Evolutionary conservation across 1,140 invertebrate species (phyloP), one percentile per base, ranked within the genome.

Genomic region (Pseudoatta argentina): DNA sequence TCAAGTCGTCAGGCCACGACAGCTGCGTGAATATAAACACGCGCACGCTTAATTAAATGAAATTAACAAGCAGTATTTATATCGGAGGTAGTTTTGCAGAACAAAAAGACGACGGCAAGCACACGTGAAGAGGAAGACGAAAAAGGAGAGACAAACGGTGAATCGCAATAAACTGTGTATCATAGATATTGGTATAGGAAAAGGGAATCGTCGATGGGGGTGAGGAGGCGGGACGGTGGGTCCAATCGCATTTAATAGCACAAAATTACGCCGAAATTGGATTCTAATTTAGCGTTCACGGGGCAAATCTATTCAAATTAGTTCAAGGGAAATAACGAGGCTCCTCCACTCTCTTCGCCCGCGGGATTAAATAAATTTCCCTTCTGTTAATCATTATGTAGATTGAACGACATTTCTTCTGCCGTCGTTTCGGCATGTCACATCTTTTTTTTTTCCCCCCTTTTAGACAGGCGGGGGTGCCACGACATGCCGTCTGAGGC

Each of bases 371-470:
- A 94, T 94, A 94, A 94, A 94, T 94, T 95, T 94, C 92, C 92
- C 93, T 94, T 95, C 94, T 94, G 92, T 94, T 94, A 94, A 95
- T 95, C 91, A 95, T 94, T 95, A 95, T 94, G 94, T 93, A 95
- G 94, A 95, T 95, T 94, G 91, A 93, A 92, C 92, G 93, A 95
- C 93, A 94, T 94, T 90, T 93, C 92, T 94, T 88, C 85, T 75
- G 78, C n/a, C 67, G n/a, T 66, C 77, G 79, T 55, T 51, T 61
- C 79, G 66, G 34, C 79, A 66, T 86, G 61, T 69, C 63, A 76
- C 81, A 76, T 55, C 61, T 66, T 76, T 69, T 72, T 67, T 69
- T 55, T n/a, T 5, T 21, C n/a, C 27, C 24, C 8, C 27, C 44
- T 48, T 27, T 69, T 44, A 71, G 63, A 24, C 16, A 10, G 14